Base-by-base conservation (phyloP, 2,113 vertebrate species). In the Ondatra zibethicus region DNA sequence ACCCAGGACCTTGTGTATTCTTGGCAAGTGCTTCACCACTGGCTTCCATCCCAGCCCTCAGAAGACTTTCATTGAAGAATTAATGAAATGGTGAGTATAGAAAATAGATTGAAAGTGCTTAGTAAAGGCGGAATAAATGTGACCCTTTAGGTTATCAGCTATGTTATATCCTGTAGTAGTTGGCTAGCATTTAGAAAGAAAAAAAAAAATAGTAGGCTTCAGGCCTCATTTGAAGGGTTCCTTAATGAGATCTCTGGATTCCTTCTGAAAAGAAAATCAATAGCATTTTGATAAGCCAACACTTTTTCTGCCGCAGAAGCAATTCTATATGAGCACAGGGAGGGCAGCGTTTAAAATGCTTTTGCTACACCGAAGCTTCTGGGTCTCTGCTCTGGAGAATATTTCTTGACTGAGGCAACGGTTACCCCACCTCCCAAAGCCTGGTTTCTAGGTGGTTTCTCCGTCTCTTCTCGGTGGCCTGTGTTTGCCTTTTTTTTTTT, bases 261-360 rank as follows among this genome's bases (percentile, higher is more conserved):
- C 61, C 75, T 96, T 95, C 72, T 86, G 88, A 27, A 78, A 92
- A 85, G 92, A 66, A 78, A 92, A 92, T 94, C 89, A 96, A 68
- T 88, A 96, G 33, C 70, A 16, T 96, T 96, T 96, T 93, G 77
- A 85, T 78, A 88, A 88, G 75, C 73, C 50, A n/a, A 58, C 0
- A 5, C 65, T 95, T 92, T 76, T 88, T 95, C 58, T 92, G 72
- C 65, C 52, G 39, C 33, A 63, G 72, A 96, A 95, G 92, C 80
- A 93, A 63, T 80, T 36, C 29, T 36, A 19, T 85, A 7, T 39
- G 72, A 66, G 25, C 66, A 6, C 36, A 89, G 61, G 0, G 27
- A 90, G 63, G 78, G 78, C 84, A 93, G 47, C 78, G 81, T 88
- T 95, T 89, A 47, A 95, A 95, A 93, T 86, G 89, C 80, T 86